These are phyloP conservation scores for Drosophila lutescens DNA, from an alignment of 2,888 invertebrate species.

Conservation along the genomic window DNA sequence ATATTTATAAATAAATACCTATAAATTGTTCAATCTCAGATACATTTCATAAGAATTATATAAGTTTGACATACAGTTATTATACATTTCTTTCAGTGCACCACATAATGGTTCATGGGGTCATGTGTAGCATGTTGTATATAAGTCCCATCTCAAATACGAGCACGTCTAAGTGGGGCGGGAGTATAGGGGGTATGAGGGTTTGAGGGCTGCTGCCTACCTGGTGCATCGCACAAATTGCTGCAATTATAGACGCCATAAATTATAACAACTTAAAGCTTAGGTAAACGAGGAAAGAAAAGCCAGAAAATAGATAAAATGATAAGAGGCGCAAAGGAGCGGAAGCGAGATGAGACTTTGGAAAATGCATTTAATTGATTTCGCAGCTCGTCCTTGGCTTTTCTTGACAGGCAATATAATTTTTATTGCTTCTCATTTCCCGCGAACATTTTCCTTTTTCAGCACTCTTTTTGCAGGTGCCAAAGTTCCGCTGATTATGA, in stretches of 20 bases:
- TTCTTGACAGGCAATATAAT: constrained; percentile 27
- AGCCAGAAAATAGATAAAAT: constrained; percentile 22
- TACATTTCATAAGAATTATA: not conserved
- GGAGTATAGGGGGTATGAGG: not conserved
- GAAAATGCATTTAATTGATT: constrained; percentile 74
- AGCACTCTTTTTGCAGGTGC: constrained; percentile 8
- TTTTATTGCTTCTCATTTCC: constrained; percentile 21
- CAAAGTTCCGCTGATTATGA: constrained; percentile 18
- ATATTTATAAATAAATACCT: too few species aligned
- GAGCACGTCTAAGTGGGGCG: constrained; percentile 21
- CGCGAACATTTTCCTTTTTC: not conserved
- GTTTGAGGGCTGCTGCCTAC: constrained; percentile 1
- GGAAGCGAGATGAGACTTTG: constrained; percentile 22
- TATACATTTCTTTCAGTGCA: not conserved
- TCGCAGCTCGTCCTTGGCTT: constrained; percentile 46
- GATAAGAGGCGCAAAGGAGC: not conserved
- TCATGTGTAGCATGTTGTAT: constrained; percentile 36
- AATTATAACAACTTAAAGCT: constrained; percentile 64
- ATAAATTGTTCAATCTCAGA: too few species aligned
- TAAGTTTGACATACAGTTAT: not conserved
- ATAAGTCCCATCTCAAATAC: constrained; percentile 62
- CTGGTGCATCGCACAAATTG: constrained; percentile 57
- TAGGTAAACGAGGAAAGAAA: constrained; percentile 38
- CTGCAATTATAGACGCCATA: constrained; percentile 78
- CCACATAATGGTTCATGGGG: not conserved